phyloP scores from a whole-genome alignment of 2,797 vertebrate species.

The Cyclura pinguis region DNA sequence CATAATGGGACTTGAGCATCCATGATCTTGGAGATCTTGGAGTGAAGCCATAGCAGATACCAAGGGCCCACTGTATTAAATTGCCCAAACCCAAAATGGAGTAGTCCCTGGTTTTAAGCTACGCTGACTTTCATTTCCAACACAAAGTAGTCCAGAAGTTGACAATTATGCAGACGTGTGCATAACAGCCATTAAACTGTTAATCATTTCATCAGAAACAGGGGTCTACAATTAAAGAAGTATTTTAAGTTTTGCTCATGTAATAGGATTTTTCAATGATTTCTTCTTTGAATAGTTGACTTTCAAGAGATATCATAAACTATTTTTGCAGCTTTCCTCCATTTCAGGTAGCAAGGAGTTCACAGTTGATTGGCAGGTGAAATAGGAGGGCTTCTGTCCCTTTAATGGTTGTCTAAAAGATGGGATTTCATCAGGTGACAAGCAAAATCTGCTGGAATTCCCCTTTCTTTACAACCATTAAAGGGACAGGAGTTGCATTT shows the following conservation, averaged over 20 bases:
- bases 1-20: no score
- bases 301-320: neutral
- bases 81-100: conserved; percentile 53
- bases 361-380: neutral
- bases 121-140: neutral
- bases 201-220: conserved; percentile 49
- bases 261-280: neutral
- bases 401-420: no score
- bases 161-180: conserved; percentile 14
- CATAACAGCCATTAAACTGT: conserved; percentile 36
- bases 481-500: no score
- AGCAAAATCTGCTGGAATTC: no score
- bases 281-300: neutral
- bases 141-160: neutral
- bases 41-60: no score
- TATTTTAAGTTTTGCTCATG: neutral
- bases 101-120: conserved; percentile 36
- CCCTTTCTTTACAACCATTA: no score
- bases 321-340: neutral
- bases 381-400: no score
- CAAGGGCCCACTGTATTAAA: neutral
- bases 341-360: neutral
- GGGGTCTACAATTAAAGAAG: neutral
- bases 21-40: no score
- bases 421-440: no score